Evolutionary conservation across 1,140 invertebrate genomes (phyloP).

Genomic region (Melipona quadrifasciata): DNA sequence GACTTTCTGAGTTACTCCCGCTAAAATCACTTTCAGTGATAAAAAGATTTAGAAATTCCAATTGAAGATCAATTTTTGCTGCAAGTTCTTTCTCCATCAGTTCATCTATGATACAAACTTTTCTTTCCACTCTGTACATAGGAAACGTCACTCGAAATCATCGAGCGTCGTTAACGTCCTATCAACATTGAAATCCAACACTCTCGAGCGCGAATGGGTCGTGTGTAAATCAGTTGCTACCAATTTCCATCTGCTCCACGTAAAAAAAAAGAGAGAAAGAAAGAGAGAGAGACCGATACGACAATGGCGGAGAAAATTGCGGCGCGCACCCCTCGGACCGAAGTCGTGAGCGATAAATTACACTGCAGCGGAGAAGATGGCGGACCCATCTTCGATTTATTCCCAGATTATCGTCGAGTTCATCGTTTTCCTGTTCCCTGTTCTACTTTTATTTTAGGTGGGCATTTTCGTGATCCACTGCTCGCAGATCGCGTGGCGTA

Average conservation of each 20-base stretch:
- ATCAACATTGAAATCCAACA: background rate
- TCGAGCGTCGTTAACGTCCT: too few relatives aligned
- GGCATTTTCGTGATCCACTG: too few relatives aligned
- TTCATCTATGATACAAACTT: too few relatives aligned
- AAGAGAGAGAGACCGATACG: background rate
- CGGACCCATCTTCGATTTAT: conserved; percentile 61
- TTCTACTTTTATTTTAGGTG: background rate
- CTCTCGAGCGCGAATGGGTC: background rate
- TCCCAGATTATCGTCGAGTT: conserved; percentile 52
- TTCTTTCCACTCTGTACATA: too few relatives aligned
- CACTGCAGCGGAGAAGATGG: conserved; percentile 36
- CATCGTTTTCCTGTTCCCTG: background rate
- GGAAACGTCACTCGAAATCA: too few relatives aligned
- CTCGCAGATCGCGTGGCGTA: background rate
- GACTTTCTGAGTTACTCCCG: too few relatives aligned
- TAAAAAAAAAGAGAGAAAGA: background rate
- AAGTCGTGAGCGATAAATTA: conserved; percentile 54
- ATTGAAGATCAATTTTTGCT: too few relatives aligned
- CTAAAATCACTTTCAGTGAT: too few relatives aligned
- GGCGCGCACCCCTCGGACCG: background rate
- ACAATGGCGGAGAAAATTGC: background rate
- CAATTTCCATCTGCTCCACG: background rate
- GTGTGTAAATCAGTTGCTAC: background rate
- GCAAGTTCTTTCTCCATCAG: too few relatives aligned
- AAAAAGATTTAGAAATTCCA: too few relatives aligned